Percentiles rank a stretch among this genome's conserved stretches.
Evolutionary conservation across 2,797 vertebrate genomes (phyloP).

Genomic region (Corythornis leucogaster): DNA sequence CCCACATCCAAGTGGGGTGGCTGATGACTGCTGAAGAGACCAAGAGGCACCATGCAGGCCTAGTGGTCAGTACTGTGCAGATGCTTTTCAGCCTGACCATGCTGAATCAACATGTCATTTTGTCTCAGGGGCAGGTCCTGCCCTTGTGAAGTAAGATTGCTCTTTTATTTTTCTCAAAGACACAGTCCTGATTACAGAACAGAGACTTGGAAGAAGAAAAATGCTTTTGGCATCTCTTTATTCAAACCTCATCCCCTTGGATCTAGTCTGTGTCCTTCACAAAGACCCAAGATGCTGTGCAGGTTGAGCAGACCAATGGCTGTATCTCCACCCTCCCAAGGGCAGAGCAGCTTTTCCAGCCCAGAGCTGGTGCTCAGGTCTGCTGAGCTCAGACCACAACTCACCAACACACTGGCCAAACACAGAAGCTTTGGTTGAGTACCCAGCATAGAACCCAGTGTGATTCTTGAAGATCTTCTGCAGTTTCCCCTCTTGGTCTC

Average conservation of each 20-base stretch:
- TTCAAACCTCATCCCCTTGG: background rate
- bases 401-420: background rate
- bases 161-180: background rate
- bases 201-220: background rate
- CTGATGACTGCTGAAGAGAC: background rate
- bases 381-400: background rate
- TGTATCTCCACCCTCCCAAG: background rate
- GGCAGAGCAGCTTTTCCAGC: background rate
- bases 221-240: slow-evolving; percentile 43
- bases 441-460: background rate
- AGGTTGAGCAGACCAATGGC: background rate
- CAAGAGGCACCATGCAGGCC: background rate
- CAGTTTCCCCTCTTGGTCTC: background rate
- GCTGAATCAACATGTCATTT: rapidly evolving
- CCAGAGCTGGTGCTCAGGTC: background rate
- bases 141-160: background rate
- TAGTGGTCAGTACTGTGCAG: background rate
- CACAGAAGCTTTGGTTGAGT: background rate
- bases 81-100: rapidly evolving
- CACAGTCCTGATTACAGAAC: background rate
- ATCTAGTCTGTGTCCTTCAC: background rate
- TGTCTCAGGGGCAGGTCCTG: background rate
- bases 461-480: background rate
- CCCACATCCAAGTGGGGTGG: rapidly evolving
- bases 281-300: rapidly evolving